Base-by-base conservation (phyloP, 1,140 invertebrate genomes). In the Cyphomyrmex costatus region DNA sequence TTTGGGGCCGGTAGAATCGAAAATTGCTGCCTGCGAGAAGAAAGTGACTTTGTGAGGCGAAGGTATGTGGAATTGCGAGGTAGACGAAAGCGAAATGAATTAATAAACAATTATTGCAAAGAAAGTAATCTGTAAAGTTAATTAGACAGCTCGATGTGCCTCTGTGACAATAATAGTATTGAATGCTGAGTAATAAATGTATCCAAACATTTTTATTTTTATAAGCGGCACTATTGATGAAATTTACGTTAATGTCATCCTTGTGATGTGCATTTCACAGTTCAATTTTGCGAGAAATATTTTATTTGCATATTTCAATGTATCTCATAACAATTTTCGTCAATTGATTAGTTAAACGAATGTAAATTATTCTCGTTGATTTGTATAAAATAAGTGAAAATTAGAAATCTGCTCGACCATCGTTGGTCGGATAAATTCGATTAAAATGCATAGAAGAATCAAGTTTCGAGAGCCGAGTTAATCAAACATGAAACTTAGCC, bases 361-460 rank as follows among this genome's bases (percentile, higher is more conserved):
- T 6, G 6, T 30, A 63, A 30, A 63, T 63, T 63, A 33, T 49
- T 46, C 10, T 78, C 8, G n/a, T 46, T 27, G 16, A 14, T 63
- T 33, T 14, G 2, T 46, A 42, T 42, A 46, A 27, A 27, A 4
- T 33, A 12, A 78, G 42, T 33, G 76, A 65, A 65, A 78, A 65
- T 65, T 65, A 65, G 8, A 68, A 68, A 70, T 65, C 61, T 42
- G 12, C 21, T 19, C 36, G 4, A 24, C n/a, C n/a, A n/a, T 53
- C 0, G 4, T 8, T 42, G 36, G 2, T 42, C 12, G 7, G 3
- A 36, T 42, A 66, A 66, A 76, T 58, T 42, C 12, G n/a, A 16
- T 56, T 70, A 10, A 42, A 42, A 1, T 14, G 6, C n/a, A 19
- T n/a, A 56, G 16, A 80, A 58, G 56, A 42, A n/a, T 80, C n/a